phyloP scores from a whole-genome alignment of 2,888 invertebrate species.

The Heliconius erato region DNA sequence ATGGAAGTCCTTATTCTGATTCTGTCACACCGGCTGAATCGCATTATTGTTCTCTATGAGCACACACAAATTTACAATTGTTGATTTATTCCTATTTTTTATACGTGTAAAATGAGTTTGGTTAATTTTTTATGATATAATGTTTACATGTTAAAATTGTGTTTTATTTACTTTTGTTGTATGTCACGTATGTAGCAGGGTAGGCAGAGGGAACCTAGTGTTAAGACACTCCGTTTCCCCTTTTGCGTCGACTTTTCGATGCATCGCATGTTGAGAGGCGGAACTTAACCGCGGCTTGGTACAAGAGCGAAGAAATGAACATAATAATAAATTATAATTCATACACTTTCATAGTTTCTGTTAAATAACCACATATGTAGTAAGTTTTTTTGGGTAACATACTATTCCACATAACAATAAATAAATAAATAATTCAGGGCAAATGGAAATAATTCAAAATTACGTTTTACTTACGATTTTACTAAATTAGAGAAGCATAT shows the following conservation, averaged over 20 bases:
- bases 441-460: neutral
- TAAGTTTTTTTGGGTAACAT: neutral
- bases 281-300: too few relatives aligned
- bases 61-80: neutral
- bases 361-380: neutral
- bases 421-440: neutral
- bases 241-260: too few relatives aligned
- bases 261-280: too few relatives aligned
- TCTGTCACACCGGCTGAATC: slow-evolving; percentile 22
- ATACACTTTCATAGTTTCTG: neutral
- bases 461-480: neutral
- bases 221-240: too few relatives aligned
- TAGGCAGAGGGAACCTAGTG: too few relatives aligned
- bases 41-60: slow-evolving; percentile 7
- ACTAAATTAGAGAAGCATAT: too few relatives aligned
- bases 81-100: neutral
- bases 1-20: slow-evolving; percentile 41
- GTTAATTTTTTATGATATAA: neutral
- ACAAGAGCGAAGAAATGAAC: too few relatives aligned
- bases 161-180: too few relatives aligned
- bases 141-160: neutral
- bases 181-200: too few relatives aligned
- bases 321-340: too few relatives aligned
- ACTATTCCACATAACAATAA: neutral
- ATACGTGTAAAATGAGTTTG: neutral